Base-by-base conservation (phyloP, 2,888 invertebrate genomes). In the Eugnorisma glareosa region DNA sequence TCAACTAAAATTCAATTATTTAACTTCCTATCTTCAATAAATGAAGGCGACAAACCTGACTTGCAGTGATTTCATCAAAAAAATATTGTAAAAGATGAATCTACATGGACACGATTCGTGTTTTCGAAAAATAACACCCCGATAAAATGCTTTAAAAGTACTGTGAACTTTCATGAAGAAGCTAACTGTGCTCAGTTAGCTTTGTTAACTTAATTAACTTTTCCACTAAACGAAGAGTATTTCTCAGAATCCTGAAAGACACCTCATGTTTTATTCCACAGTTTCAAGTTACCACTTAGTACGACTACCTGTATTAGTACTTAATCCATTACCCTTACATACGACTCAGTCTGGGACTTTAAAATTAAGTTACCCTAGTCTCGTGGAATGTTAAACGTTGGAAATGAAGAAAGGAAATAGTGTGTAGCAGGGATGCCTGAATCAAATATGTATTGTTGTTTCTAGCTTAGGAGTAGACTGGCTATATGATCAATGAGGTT, bases 271-370 rank as follows among this genome's bases (percentile, higher is more conserved):
- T 75, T 75, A 86, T 84, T 84, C 74, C 77, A 10, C 37, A 40
- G 72, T 51, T 67, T 67, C 57, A 71, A 51, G 66, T 64, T 57
- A 54, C 74, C 59, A 73, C 57, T 81, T 75, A 84, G 81, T 57
- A 15, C 28, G 31, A 59, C 61, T 69, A 45, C 57, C 67, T 66
- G 59, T 66, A 54, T 75, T 68, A 61, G 57, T 69, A 54, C 59
- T 68, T 84, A 72, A 82, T 82, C 75, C 82, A 84, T 80, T 82
- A 84, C 66, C 66, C 75, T 64, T 66, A 84, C 75, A 61, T 18
- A 37, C 45, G 35, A 43, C 54, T 54, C 63, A 40, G 48, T 18
- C 15, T 51, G n/a, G 72, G 37, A 57, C 24, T 74, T 71, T 64
- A 21, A 71, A 82, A 82, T 82, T 79, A 59, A 79, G 63, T 82